These are phyloP conservation scores for Alces alces DNA, from an alignment of 2,113 vertebrate species.

Conservation along the genomic window DNA sequence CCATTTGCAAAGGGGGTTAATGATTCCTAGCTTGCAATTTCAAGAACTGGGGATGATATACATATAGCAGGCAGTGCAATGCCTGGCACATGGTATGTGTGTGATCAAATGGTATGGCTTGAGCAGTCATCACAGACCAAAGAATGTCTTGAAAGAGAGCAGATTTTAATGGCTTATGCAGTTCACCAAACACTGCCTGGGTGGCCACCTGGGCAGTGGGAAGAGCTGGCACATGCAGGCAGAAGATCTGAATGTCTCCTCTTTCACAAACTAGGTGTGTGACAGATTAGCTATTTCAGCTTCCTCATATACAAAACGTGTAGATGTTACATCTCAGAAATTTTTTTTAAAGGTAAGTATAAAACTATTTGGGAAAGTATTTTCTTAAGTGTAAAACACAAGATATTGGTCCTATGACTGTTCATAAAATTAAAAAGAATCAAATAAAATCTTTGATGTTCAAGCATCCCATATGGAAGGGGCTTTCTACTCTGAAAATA, in stretches of 20 bases:
- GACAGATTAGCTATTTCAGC: neutral
- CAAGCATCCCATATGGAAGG: neutral
- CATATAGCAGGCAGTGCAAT: neutral
- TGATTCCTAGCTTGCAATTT: neutral
- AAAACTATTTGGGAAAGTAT: neutral
- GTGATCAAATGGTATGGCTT: neutral
- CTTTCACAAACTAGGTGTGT: neutral
- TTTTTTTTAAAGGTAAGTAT: neutral
- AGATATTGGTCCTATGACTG: neutral
- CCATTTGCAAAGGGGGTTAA: neutral
- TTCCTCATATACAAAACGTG: neutral
- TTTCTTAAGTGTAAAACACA: slow-evolving; percentile 7
- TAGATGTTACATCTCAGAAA: neutral
- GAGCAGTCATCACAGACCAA: neutral
- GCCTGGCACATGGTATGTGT: neutral
- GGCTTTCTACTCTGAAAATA: neutral
- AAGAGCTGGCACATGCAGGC: neutral
- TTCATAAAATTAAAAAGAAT: neutral
- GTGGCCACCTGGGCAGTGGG: fast-evolving
- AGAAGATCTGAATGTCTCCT: neutral
- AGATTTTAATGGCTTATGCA: neutral
- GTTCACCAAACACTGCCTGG: neutral
- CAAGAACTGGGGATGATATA: neutral
- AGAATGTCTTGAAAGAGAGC: neutral
- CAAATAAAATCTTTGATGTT: neutral